Percentiles rank a stretch among this genome's conserved stretches.
Conservation (phyloP, 1,140 invertebrate genomes). For the Scylla paramamosain region DNA sequence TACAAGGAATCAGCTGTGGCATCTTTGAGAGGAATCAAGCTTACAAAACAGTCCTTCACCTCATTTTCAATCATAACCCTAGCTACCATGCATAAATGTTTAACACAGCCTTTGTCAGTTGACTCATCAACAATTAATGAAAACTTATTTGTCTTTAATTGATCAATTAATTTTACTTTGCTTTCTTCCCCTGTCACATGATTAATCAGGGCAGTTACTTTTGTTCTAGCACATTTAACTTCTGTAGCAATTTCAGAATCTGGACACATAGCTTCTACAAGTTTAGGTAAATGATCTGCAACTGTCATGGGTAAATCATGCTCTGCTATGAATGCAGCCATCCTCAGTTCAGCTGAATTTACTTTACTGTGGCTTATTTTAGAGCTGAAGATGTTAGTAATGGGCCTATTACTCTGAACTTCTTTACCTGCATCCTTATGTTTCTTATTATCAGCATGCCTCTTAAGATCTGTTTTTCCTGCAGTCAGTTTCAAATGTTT, state of each 20-base stretch:
- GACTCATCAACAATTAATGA: no score
- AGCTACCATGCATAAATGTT: constrained; percentile 43
- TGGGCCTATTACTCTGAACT: constrained; percentile 33
- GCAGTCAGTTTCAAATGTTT: no score
- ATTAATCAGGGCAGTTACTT: constrained; percentile 34
- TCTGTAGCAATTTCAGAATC: no score
- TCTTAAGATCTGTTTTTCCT: no score
- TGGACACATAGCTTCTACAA: no score
- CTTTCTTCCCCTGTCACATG: constrained; percentile 46
- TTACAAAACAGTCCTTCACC: constrained; percentile 17
- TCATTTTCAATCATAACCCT: constrained; percentile 27
- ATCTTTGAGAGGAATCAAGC: constrained; percentile 36
- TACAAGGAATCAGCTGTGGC: no score
- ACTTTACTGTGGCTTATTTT: neutral
- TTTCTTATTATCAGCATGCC: constrained; percentile 33
- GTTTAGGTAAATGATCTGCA: no score
- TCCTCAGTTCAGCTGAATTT: constrained; percentile 31
- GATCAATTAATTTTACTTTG: constrained; percentile 47
- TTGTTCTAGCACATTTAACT: no score
- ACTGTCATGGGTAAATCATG: no score
- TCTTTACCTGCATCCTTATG: constrained; percentile 1
- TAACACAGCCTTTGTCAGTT: no score
- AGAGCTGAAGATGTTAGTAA: no score
- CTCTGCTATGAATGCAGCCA: constrained; percentile 48
- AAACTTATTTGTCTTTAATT: constrained; percentile 52